Evolutionary conservation across 2,888 invertebrate genomes (phyloP), one percentile per base, ranked within the genome.

Genomic region (Pasiphila rectangulata): DNA sequence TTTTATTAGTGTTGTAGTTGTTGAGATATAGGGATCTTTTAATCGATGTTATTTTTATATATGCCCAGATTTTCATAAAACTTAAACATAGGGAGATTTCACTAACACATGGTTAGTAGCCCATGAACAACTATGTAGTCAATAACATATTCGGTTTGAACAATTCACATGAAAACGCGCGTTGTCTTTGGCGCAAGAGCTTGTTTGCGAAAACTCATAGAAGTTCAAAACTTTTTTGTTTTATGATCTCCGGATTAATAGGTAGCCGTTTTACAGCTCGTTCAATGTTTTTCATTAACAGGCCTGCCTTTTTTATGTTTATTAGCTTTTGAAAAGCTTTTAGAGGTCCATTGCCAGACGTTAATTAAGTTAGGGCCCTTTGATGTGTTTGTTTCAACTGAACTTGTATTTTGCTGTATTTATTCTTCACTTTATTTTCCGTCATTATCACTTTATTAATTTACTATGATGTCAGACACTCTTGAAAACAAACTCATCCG

Each of bases 231-330:
- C n/a, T n/a, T n/a, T 10, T 16, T 17, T 32, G 4, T 32, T 32
- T 76, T 71, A 72, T 64, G 68, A 64, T 62, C 56, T 67, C 66
- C 60, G 69, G 75, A 76, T 77, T 73, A 77, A 79, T 75, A 73
- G 74, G 66, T 61, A 57, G 59, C 54, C 64, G 65, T 66, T 75
- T 76, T 64, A 67, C 71, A 70, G 67, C 61, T 64, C 63, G 69
- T 61, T 59, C 61, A 54, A 61, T 48, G 65, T 67, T 69, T 78
- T 72, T 75, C 68, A 73, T 76, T 70, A 67, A 58, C 56, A 49
- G 52, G 48, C 51, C 50, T 62, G 5, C 32, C 17, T 9, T 10
- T 32, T 32, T 32, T 19, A 52, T 69, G 67, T 74, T 76, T 71
- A 32, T 34, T 32, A 19, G 24, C 30, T 30, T 47, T 41, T 34